Evolutionary conservation across 1,140 invertebrate species (phyloP).

Genomic region (Drosophila bocqueti): DNA sequence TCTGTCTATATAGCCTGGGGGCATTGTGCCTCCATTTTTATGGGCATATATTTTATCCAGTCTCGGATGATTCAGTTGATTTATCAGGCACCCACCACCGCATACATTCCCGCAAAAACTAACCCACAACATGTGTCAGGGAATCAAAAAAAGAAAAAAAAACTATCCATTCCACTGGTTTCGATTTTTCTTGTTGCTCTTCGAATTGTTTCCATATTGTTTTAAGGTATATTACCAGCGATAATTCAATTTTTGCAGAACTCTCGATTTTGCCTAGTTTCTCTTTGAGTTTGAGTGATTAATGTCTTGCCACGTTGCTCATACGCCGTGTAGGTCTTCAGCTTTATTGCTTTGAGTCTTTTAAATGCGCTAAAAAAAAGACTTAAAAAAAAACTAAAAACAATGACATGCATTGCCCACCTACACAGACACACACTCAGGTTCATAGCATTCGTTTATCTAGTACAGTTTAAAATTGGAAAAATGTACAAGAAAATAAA

Average conservation of each 20-base stretch:
- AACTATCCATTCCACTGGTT: conserved; percentile 12
- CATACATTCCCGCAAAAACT: conserved; percentile 21
- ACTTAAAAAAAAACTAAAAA: conserved; percentile 6
- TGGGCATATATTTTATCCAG: conserved; percentile 19
- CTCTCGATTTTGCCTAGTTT: conserved; percentile 4
- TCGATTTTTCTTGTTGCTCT: not conserved
- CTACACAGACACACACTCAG: conserved; percentile 14
- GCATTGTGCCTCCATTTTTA: conserved; percentile 13
- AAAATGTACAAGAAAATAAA: not conserved
- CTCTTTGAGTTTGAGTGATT: conserved; percentile 7
- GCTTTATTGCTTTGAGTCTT: conserved; percentile 16
- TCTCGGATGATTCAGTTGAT: conserved; percentile 19
- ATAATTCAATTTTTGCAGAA: conserved; percentile 6
- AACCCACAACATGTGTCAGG: conserved; percentile 23
- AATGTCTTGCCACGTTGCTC: conserved; percentile 23
- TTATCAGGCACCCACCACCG: not conserved
- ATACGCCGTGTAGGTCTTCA: conserved; percentile 14
- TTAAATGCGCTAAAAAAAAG: conserved; percentile 12
- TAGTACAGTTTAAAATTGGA: not conserved
- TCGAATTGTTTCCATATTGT: conserved; percentile 4
- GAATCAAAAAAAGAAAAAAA: not conserved
- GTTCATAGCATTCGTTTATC: not conserved
- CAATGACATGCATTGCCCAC: conserved; percentile 54
- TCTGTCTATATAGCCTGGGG: too few species aligned
- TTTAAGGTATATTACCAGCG: conserved; percentile 17